Percentiles rank a stretch among this genome's conserved stretches.
Conservation (phyloP, 1,140 invertebrate genomes). For the Bombus ignitus region DNA sequence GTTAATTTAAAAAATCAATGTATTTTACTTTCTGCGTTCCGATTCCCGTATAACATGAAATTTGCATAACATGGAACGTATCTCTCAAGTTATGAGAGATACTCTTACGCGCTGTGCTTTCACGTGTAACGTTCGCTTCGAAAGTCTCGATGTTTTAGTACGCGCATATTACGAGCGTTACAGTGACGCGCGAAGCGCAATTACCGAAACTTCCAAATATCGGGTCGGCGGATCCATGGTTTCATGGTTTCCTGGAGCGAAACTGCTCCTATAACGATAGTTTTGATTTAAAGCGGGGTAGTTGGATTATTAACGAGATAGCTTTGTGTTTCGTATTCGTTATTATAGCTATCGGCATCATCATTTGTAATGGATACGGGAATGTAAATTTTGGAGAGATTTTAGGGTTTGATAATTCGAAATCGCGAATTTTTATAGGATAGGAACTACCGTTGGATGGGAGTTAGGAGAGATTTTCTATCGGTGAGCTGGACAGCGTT, state of each 20-base stretch:
- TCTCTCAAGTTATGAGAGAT: neutral
- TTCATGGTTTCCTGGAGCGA: neutral
- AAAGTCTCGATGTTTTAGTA: neutral
- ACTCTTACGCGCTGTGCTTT: neutral
- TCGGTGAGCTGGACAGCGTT: neutral
- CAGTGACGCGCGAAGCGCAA: neutral
- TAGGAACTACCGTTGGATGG: neutral
- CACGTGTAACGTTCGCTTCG: neutral
- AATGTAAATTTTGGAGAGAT: neutral
- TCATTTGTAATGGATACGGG: neutral
- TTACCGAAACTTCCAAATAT: constrained; percentile 12
- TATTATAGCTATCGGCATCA: neutral
- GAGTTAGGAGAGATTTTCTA: neutral
- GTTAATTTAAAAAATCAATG: too few relatives aligned
- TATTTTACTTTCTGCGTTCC: too few relatives aligned
- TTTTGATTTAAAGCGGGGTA: neutral
- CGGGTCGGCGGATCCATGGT: neutral
- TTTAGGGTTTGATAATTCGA: neutral
- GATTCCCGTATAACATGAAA: too few relatives aligned
- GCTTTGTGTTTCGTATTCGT: neutral
- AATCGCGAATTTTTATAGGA: neutral
- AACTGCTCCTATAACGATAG: neutral
- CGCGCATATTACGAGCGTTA: neutral
- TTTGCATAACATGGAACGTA: too few relatives aligned
- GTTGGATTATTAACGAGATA: neutral